Evolutionary conservation across 92 coral and sea anemone genomes (phyloP).

Genomic region (Siderastrea siderea): DNA sequence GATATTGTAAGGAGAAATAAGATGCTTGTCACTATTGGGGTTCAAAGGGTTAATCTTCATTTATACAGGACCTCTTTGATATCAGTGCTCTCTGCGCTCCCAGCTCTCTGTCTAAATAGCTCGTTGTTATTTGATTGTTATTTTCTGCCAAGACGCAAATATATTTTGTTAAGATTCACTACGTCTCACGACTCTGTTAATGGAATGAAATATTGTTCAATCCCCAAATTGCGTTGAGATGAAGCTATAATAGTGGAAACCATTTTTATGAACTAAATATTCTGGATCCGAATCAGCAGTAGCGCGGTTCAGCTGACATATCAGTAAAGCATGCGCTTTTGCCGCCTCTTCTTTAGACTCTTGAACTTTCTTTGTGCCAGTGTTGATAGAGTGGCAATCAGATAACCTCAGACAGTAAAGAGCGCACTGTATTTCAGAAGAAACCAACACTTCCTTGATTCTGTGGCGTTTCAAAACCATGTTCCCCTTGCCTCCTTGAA

Average conservation of each 20-base stretch:
- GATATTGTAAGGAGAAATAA: too few relatives aligned
- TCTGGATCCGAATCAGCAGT: constrained; percentile 6
- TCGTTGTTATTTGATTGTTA: too few relatives aligned
- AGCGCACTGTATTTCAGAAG: constrained; percentile 21
- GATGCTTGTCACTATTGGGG: too few relatives aligned
- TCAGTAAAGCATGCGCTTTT: not conserved
- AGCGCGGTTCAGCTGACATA: constrained; percentile 26
- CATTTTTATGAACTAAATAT: not conserved
- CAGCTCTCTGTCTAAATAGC: too few relatives aligned
- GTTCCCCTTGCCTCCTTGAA: not conserved
- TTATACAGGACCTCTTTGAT: too few relatives aligned
- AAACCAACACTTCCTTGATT: constrained; percentile 12
- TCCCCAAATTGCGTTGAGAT: not conserved
- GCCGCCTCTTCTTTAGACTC: not conserved
- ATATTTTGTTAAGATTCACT: too few relatives aligned
- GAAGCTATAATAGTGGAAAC: not conserved
- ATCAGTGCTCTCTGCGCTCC: too few relatives aligned
- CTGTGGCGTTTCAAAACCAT: not conserved
- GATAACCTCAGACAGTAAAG: not conserved
- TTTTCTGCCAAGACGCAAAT: too few relatives aligned
- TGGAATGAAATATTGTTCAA: not conserved
- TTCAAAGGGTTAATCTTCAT: too few relatives aligned
- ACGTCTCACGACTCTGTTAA: too few relatives aligned
- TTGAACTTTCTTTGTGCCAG: not conserved
- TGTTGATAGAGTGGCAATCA: constrained; percentile 6